Percentiles rank a stretch among this genome's conserved stretches.
Evolutionary conservation across 2,113 vertebrate genomes (phyloP).

Genomic region (Passer domesticus): DNA sequence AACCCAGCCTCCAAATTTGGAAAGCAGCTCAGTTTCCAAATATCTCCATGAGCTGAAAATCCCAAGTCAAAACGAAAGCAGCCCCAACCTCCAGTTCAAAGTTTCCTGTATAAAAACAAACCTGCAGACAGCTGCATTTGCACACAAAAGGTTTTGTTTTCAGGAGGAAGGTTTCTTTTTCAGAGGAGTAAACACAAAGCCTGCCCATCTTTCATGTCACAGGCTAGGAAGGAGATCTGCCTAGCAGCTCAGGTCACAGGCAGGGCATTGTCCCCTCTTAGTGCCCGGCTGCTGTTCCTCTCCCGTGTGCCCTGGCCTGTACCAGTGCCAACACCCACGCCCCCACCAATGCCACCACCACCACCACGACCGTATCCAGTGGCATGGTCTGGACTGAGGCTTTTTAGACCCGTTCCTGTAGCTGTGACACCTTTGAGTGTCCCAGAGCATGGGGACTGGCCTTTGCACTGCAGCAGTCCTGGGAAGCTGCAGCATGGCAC

Average conservation of each 20-base stretch:
- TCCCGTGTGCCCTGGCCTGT: neutral
- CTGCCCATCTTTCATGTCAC: neutral
- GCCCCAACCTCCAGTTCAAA: neutral
- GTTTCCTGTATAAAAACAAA: conserved; percentile 32
- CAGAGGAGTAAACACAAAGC: conserved; percentile 24
- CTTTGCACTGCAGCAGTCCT: rapidly evolving
- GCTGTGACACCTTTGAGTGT: neutral
- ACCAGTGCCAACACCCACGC: neutral
- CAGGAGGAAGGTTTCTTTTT: neutral
- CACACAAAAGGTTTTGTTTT: conserved; percentile 50
- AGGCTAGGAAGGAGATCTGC: neutral
- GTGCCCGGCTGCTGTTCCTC: neutral
- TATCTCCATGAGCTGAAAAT: neutral
- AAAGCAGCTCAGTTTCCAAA: neutral
- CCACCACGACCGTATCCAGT: rapidly evolving
- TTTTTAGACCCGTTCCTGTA: rapidly evolving
- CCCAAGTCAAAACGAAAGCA: neutral
- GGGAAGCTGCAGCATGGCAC: rapidly evolving
- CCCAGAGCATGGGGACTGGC: rapidly evolving
- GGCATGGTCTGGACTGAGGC: neutral
- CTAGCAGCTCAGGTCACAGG: neutral
- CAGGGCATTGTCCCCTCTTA: neutral
- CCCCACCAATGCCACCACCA: neutral
- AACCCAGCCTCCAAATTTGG: neutral
- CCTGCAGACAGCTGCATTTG: neutral